Conservation (phyloP, 2,797 vertebrate genomes). For the Pipistrellus kuhlii region DNA sequence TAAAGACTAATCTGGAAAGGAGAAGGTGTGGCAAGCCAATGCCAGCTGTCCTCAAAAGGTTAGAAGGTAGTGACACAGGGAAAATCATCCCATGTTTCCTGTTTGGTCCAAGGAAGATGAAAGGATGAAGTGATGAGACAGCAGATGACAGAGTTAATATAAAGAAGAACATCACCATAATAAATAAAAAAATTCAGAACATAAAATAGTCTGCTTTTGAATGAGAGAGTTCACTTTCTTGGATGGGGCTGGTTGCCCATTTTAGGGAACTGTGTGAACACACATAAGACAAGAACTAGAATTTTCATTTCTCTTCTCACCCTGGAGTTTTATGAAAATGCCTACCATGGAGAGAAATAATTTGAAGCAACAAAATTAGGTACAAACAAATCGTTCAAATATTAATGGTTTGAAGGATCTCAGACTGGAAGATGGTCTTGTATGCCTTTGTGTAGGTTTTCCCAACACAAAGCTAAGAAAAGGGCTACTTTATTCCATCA, state of each 20-base stretch:
- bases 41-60: neutral
- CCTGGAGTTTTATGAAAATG: neutral
- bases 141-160: neutral
- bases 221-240: neutral
- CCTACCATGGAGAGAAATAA: neutral
- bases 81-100: neutral
- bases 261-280: neutral
- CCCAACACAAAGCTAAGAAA: neutral
- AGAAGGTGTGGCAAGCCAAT: neutral
- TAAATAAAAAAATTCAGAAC: neutral
- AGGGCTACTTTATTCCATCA: neutral
- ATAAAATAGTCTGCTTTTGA: neutral
- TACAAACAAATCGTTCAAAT: conserved; percentile 14
- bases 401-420: neutral
- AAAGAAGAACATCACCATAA: neutral
- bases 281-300: neutral
- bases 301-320: neutral
- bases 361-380: neutral
- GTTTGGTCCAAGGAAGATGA: conserved; percentile 7
- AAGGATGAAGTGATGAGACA: neutral
- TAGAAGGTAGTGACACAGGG: neutral
- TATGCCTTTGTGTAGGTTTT: neutral
- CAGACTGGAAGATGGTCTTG: neutral
- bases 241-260: neutral
- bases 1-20: neutral